A percentile compares a stretch with the other conserved stretches of the same genome.
These are phyloP conservation scores for Cephalopterus ornatus DNA, from an alignment of 2,113 vertebrate species.

Conservation along the genomic window DNA sequence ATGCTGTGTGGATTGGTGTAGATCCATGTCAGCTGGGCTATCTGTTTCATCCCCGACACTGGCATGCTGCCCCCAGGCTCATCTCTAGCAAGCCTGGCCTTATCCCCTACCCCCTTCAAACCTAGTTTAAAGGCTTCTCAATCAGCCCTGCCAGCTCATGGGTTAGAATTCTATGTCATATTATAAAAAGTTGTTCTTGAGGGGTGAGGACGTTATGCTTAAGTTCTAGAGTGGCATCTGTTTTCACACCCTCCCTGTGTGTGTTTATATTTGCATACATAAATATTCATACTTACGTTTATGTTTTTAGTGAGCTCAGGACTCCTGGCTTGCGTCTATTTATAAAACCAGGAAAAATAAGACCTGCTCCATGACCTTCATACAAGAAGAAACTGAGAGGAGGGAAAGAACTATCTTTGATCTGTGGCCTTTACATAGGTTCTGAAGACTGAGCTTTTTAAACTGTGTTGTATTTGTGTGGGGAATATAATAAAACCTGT, in stretches of 20 bases:
- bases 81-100: not conserved
- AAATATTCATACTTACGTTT: not conserved
- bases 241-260: not conserved
- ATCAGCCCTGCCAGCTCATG: not conserved
- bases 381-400: not conserved
- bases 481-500: not conserved
- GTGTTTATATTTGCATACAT: not conserved
- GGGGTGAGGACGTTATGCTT: not conserved
- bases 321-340: not conserved
- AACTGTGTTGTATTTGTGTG: not conserved
- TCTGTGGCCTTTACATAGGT: not conserved
- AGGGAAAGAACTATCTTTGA: not conserved
- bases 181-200: not conserved
- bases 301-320: not conserved
- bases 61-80: not conserved
- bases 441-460: not conserved
- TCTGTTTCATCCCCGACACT: not conserved
- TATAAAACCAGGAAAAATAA: conserved; percentile 42
- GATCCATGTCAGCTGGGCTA: not conserved
- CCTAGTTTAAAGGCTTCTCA: not conserved
- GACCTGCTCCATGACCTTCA: not conserved
- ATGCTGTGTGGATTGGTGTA: not conserved
- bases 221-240: not conserved
- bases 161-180: not conserved
- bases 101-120: not conserved